A percentile compares a stretch with the other conserved stretches of the same genome.
Conservation (phyloP, 2,888 invertebrate genomes). For the Ptycholaimellus sp. region DNA sequence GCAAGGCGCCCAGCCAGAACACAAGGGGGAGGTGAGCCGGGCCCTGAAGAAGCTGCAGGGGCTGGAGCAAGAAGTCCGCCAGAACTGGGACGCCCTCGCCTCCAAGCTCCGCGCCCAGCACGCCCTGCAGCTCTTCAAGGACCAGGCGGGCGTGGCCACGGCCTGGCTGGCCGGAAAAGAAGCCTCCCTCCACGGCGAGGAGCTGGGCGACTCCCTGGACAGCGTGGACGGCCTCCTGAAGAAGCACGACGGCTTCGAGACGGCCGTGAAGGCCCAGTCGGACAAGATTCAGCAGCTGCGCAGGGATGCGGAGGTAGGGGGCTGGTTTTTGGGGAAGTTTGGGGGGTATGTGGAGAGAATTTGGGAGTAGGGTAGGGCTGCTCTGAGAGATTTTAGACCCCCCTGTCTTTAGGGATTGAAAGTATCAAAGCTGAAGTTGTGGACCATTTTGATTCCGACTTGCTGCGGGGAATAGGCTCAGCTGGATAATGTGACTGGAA, state of each 20-base stretch:
- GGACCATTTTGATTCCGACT: no score
- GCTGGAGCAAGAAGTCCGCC: slow-evolving; percentile 39
- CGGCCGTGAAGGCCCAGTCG: slow-evolving; percentile 52
- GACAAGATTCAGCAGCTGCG: slow-evolving; percentile 32
- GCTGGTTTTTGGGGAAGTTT: no score
- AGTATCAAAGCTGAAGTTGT: no score
- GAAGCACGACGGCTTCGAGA: slow-evolving; percentile 75
- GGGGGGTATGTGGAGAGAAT: no score
- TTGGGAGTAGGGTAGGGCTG: no score
- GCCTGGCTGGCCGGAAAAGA: slow-evolving; percentile 80
- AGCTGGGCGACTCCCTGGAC: slow-evolving; percentile 49
- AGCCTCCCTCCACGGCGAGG: slow-evolving; percentile 82
- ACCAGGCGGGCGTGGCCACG: slow-evolving; percentile 42
- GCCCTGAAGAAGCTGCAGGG: slow-evolving; percentile 37
- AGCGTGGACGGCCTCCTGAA: slow-evolving; percentile 64
- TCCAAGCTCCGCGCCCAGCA: slow-evolving; percentile 47
- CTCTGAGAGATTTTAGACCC: no score
- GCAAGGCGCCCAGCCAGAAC: slow-evolving; percentile 16
- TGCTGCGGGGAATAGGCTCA: no score
- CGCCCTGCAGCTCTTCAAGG: slow-evolving; percentile 21
- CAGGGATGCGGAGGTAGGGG: slow-evolving; percentile 40
- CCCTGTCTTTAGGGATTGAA: no score
- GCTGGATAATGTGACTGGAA: no score
- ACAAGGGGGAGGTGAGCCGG: slow-evolving; percentile 19
- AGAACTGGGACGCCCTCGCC: slow-evolving; percentile 58